phyloP scores from a whole-genome alignment of 2,113 vertebrate genomes.

The Pongo pygmaeus region DNA sequence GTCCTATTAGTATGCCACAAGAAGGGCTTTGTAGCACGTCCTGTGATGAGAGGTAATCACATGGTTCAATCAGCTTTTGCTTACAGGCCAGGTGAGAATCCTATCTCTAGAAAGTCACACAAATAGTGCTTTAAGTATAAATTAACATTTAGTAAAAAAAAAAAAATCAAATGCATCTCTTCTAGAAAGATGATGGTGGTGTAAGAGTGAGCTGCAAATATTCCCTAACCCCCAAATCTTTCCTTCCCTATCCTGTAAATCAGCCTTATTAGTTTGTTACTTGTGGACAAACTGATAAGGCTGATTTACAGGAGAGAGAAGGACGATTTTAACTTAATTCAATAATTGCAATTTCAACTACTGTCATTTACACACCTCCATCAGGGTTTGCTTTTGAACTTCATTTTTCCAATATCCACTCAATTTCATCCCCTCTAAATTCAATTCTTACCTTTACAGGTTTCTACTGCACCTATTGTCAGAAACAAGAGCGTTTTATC shows the following conservation, averaged over 20 bases:
- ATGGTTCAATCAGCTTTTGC: neutral
- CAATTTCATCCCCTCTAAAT: neutral
- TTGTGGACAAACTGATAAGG: neutral
- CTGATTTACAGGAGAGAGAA: neutral
- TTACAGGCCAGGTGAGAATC: neutral
- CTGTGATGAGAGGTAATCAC: neutral
- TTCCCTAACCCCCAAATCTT: neutral
- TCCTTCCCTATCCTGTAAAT: neutral
- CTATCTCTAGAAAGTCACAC: neutral
- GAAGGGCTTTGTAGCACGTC: neutral
- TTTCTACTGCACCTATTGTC: accelerated
- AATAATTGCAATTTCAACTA: neutral
- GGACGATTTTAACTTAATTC: neutral
- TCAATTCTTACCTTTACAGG: neutral
- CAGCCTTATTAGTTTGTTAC: neutral
- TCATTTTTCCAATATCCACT: neutral
- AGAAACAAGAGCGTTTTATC: neutral
- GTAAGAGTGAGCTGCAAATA: neutral
- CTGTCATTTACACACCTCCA: neutral
- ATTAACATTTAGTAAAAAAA: neutral
- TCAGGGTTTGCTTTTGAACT: neutral
- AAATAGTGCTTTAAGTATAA: neutral
- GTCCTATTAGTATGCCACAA: neutral
- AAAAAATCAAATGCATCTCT: neutral
- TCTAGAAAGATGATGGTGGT: neutral